Evolutionary conservation across 2,888 invertebrate genomes (phyloP).

Genomic region (Polietes domitor): DNA sequence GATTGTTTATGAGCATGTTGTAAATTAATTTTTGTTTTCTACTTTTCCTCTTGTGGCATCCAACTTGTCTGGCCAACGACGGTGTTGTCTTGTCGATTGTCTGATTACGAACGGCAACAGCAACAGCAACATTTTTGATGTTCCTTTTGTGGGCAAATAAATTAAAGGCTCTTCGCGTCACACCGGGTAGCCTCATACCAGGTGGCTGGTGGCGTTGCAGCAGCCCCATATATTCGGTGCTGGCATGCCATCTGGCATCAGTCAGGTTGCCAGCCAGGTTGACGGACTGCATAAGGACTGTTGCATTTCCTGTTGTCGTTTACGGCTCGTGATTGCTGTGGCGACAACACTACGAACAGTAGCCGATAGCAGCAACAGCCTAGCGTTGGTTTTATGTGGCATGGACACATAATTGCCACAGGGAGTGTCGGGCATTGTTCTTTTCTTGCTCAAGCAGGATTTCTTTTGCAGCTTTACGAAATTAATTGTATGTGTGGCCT

Average conservation of each 20-base stretch:
- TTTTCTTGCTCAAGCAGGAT: background rate
- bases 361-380: background rate
- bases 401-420: background rate
- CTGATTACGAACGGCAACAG: constrained; percentile 2
- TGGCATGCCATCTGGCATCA: background rate
- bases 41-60: background rate
- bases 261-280: background rate
- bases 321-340: background rate
- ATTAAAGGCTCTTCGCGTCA: background rate
- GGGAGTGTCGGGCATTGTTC: background rate
- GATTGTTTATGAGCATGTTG: constrained; percentile 57
- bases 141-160: background rate
- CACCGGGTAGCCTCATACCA: background rate
- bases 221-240: no score
- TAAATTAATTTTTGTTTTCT: constrained; percentile 49
- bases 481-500: background rate
- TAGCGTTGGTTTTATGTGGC: background rate
- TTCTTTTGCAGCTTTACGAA: background rate
- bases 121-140: background rate
- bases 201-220: background rate
- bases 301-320: constrained; percentile 11
- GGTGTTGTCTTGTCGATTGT: background rate
- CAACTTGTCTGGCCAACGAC: background rate
- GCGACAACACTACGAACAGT: background rate
- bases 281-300: background rate